Evolutionary conservation across 1,140 invertebrate species (phyloP).

Genomic region (Orchestia grillus): DNA sequence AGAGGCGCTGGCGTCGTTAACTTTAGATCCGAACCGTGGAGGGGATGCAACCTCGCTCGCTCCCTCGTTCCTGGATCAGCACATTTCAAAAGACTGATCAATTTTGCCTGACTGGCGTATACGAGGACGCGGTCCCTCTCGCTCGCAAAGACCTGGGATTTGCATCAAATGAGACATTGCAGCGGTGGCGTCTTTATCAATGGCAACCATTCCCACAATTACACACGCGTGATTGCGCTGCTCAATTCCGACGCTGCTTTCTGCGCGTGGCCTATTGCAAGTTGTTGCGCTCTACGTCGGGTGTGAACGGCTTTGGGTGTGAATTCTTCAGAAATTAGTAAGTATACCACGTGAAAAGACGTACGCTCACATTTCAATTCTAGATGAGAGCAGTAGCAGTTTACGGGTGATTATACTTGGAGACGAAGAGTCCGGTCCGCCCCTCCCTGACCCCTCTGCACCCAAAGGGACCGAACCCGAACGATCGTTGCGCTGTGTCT

Average conservation of each 20-base stretch:
- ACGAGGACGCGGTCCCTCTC: background rate
- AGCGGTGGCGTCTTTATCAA: background rate
- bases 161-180: background rate
- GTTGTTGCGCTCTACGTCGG: background rate
- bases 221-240: background rate
- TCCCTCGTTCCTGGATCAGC: background rate
- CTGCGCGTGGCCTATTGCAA: background rate
- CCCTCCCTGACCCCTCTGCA: too few relatives aligned
- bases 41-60: background rate
- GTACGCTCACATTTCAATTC: background rate
- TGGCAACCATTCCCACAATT: background rate
- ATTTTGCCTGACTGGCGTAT: background rate
- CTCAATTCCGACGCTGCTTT: background rate
- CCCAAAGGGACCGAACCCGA: too few relatives aligned
- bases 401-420: too few relatives aligned
- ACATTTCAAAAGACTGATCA: conserved; percentile 9
- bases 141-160: background rate
- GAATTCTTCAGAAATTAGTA: background rate
- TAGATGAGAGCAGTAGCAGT: background rate
- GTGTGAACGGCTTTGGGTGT: background rate
- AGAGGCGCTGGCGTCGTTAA: background rate
- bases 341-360: background rate
- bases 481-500: too few relatives aligned
- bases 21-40: background rate
- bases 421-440: too few relatives aligned